A percentile compares a stretch with the other conserved stretches of the same genome.
These are phyloP conservation scores for Tipula confusa DNA, from an alignment of 2,888 invertebrate species.

Conservation along the genomic window DNA sequence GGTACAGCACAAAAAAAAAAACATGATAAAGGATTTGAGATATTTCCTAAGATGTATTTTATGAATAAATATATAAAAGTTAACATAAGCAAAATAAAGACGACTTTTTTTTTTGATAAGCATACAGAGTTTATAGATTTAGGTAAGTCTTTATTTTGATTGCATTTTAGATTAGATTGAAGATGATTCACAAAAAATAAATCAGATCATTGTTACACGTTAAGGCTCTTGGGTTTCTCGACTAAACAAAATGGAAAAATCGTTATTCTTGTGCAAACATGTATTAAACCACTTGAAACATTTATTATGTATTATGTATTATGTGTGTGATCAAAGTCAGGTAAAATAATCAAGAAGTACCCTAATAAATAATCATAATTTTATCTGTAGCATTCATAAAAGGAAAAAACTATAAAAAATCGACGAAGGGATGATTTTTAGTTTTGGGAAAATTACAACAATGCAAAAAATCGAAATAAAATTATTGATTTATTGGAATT, in stretches of 20 bases:
- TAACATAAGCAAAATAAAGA: not conserved
- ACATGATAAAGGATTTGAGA: constrained; percentile 29
- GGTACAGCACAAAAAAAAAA: not conserved
- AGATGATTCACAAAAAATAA: not conserved
- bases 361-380: constrained; percentile 21
- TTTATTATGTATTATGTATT: not conserved
- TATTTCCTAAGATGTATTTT: constrained; percentile 4
- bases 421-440: not conserved
- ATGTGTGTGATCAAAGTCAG: not conserved
- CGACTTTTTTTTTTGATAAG: not conserved
- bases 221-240: not conserved
- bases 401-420: not conserved
- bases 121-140: not conserved
- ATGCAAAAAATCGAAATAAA: not conserved
- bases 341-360: not conserved
- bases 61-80: not conserved
- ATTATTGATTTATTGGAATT: constrained; percentile 14
- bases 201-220: not conserved
- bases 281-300: not conserved
- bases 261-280: not conserved
- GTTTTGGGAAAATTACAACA: not conserved
- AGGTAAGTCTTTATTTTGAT: constrained; percentile 12
- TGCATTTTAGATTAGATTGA: constrained; percentile 12
- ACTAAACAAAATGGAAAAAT: not conserved
- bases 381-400: constrained; percentile 5